Conservation (phyloP, 2,113 vertebrate species). For the Amphiprion percula region DNA sequence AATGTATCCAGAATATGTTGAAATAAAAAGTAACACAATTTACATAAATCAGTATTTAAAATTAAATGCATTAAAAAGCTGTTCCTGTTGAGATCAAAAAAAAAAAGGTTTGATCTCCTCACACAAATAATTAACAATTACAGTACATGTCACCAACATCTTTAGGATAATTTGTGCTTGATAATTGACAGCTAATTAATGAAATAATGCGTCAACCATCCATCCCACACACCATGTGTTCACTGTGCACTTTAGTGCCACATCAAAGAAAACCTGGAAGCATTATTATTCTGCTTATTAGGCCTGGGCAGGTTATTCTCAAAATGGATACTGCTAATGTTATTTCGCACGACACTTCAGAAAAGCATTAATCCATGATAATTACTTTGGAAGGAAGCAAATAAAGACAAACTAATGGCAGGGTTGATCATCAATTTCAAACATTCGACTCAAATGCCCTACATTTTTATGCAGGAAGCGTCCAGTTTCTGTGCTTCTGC, state of each 20-base stretch:
- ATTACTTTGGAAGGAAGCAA: conserved; percentile 86
- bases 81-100: neutral
- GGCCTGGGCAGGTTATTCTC: conserved; percentile 75
- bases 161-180: conserved; percentile 56
- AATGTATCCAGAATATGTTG: conserved; percentile 12
- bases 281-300: conserved; percentile 80
- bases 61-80: neutral
- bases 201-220: conserved; percentile 57
- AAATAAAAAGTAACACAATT: conserved; percentile 8
- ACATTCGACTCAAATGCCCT: conserved; percentile 78
- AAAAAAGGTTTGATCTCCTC: neutral
- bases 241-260: conserved; percentile 59
- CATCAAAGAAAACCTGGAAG: conserved; percentile 69
- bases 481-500: conserved; percentile 75
- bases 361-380: conserved; percentile 85
- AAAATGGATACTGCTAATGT: conserved; percentile 82
- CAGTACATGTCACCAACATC: conserved; percentile 31
- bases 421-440: conserved; percentile 82
- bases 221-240: conserved; percentile 48
- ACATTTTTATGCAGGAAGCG: conserved; percentile 85
- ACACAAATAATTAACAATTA: conserved; percentile 52
- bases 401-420: conserved; percentile 86
- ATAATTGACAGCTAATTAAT: conserved; percentile 76
- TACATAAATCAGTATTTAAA: conserved; percentile 12
- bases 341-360: conserved; percentile 77